Evolutionary conservation across 53 echinoderm and acorn worm species (phyloP).

Genomic region (Stichopus horrens): DNA sequence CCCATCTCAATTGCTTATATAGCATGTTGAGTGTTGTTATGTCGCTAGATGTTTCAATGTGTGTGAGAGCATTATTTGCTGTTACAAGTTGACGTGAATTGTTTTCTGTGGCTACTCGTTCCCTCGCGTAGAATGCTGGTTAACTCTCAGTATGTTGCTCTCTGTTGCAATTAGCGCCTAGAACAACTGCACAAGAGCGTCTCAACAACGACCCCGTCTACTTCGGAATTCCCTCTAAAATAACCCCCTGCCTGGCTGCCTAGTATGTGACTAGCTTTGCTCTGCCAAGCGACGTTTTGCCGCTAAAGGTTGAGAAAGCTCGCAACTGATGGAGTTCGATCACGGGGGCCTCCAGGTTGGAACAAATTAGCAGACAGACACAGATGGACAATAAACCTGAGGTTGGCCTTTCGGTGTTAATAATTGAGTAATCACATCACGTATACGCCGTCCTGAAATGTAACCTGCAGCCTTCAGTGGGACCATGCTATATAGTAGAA

Average conservation of each 20-base stretch:
- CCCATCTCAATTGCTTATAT: no score
- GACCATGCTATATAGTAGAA: no score
- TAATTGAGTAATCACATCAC: background rate
- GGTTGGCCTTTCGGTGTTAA: background rate
- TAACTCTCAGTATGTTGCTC: background rate
- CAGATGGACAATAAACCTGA: background rate
- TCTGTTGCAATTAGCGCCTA: slow-evolving; percentile 13
- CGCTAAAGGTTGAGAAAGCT: background rate
- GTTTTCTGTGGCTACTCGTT: no score
- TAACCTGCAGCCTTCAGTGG: no score
- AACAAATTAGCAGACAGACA: slow-evolving; percentile 19
- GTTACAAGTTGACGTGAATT: no score
- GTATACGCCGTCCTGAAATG: background rate
- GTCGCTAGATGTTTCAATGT: no score
- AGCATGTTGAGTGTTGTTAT: no score
- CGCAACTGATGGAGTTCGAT: background rate
- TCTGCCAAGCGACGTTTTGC: slow-evolving; percentile 11
- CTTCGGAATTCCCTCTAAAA: background rate
- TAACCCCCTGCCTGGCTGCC: background rate
- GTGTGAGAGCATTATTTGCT: no score
- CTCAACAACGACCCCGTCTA: background rate
- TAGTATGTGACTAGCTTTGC: background rate
- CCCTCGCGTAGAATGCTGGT: no score
- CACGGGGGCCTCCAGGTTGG: background rate
- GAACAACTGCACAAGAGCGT: background rate